phyloP scores from a whole-genome alignment of 2,888 invertebrate species.

The Eumerus sabulonum region DNA sequence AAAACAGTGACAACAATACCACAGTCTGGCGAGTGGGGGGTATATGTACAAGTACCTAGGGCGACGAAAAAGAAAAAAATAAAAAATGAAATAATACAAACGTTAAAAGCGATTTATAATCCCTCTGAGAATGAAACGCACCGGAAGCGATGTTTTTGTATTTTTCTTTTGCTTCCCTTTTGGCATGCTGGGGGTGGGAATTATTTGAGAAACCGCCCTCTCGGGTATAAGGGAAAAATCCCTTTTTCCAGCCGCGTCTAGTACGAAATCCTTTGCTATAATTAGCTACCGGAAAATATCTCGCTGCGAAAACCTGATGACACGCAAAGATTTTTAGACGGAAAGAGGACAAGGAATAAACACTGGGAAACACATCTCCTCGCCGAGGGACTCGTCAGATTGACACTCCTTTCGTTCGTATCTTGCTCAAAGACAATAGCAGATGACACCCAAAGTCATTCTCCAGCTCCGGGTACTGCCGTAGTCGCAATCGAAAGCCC shows the following conservation, averaged over 20 bases:
- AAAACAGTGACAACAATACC: conserved; percentile 53
- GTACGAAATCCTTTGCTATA: conserved; percentile 49
- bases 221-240: conserved; percentile 45
- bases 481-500: conserved; percentile 4
- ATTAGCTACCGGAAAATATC: conserved; percentile 62
- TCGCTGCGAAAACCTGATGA: conserved; percentile 22
- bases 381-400: conserved; percentile 8
- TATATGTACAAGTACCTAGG: neutral
- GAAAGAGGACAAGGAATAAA: neutral
- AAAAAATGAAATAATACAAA: conserved; percentile 22
- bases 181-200: conserved; percentile 40
- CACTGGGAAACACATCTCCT: neutral
- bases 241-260: conserved; percentile 53
- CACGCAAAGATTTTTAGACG: conserved; percentile 2
- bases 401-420: too few relatives aligned
- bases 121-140: conserved; percentile 42
- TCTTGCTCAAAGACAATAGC: conserved; percentile 33
- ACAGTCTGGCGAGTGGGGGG: neutral
- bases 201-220: conserved; percentile 46
- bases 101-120: conserved; percentile 64
- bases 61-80: conserved; percentile 9
- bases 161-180: conserved; percentile 6
- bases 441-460: conserved; percentile 26
- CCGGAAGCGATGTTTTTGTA: conserved; percentile 42
- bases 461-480: conserved; percentile 2